phyloP scores from a whole-genome alignment of 1,140 invertebrate genomes.

The Cheumatopsyche charites region DNA sequence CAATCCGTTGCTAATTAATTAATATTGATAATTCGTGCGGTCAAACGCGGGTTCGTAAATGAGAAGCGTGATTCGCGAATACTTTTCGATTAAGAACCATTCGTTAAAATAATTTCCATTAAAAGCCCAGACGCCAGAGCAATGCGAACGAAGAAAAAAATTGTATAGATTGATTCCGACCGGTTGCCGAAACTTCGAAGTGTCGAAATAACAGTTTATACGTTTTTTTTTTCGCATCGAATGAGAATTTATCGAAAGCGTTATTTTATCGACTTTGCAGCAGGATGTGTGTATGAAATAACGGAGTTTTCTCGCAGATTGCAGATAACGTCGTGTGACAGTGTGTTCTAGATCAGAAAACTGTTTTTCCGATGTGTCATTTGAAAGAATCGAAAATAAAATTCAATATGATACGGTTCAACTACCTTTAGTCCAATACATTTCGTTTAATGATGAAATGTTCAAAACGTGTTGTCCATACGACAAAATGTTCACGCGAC shows the following conservation, averaged over 20 bases:
- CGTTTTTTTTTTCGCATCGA: not conserved
- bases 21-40: conserved; percentile 18
- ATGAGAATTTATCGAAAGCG: not conserved
- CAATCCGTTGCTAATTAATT: conserved; percentile 1
- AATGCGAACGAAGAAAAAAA: not conserved
- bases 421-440: too few relatives aligned
- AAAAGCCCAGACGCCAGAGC: not conserved
- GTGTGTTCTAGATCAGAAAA: too few relatives aligned
- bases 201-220: conserved; percentile 16
- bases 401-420: too few relatives aligned
- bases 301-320: not conserved
- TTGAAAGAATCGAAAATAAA: too few relatives aligned
- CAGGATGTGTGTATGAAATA: not conserved
- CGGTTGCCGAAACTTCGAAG: conserved; percentile 8
- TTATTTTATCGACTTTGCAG: not conserved
- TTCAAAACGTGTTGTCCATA: too few relatives aligned
- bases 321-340: too few relatives aligned
- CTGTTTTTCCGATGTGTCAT: too few relatives aligned
- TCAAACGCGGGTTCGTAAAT: conserved; percentile 18
- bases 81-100: conserved; percentile 4
- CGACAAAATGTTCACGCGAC: too few relatives aligned
- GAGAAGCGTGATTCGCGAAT: conserved; percentile 25
- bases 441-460: too few relatives aligned
- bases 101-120: conserved; percentile 14
- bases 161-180: conserved; percentile 1